A percentile compares a stretch with the other conserved stretches of the same genome.
phyloP scores from a whole-genome alignment of 2,888 invertebrate species.

The Yponomeuta malinellus region DNA sequence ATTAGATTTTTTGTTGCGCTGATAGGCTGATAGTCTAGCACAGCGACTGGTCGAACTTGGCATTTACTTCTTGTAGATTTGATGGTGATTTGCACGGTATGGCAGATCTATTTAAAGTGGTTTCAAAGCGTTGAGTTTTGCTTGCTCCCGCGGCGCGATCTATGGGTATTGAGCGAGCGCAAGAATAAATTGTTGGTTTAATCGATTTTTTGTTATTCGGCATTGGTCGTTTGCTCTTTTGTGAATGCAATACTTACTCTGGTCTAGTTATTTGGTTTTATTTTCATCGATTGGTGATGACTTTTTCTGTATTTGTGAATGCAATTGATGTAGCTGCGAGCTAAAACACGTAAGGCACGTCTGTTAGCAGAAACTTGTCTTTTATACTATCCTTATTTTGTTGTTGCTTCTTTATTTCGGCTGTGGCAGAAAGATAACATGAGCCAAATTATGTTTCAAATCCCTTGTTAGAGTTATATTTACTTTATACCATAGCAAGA shows the following conservation, averaged over 20 bases:
- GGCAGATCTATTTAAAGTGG: conserved; percentile 27
- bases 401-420: no score
- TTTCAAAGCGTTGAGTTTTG: conserved; percentile 32
- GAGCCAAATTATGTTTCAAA: no score
- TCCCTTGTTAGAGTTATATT: no score
- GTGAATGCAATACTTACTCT: conserved; percentile 32
- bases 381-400: no score
- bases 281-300: background rate
- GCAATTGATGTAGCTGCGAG: background rate
- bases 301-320: background rate
- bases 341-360: no score
- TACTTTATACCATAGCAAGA: no score
- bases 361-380: no score
- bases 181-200: conserved; percentile 69
- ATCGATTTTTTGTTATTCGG: conserved; percentile 61
- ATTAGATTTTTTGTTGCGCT: conserved; percentile 55
- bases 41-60: conserved; percentile 34
- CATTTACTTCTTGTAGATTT: conserved; percentile 17
- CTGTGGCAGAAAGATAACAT: no score
- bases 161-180: conserved; percentile 57
- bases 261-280: conserved; percentile 3
- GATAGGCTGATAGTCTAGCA: conserved; percentile 35
- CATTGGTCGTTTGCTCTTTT: conserved; percentile 36
- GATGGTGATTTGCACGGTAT: conserved; percentile 1
- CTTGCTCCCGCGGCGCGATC: conserved; percentile 62